These are phyloP conservation scores for Protodeltote pygarga DNA, from an alignment of 2,888 invertebrate genomes.

Conservation along the genomic window DNA sequence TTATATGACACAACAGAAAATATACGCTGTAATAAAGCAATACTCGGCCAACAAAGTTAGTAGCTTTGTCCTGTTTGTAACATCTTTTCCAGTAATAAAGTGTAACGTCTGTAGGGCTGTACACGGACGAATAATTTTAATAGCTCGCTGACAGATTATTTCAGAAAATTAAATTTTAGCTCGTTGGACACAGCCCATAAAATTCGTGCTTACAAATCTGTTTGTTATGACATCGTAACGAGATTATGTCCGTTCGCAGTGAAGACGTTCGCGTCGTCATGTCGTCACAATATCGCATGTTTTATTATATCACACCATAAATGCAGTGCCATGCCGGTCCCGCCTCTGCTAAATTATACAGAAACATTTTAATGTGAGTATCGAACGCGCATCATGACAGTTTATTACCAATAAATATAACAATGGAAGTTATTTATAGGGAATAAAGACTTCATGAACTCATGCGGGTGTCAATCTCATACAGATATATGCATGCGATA, in stretches of 20 bases:
- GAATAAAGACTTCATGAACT: conserved; percentile 67
- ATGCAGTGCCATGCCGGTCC: conserved; percentile 55
- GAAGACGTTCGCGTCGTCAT: conserved; percentile 81
- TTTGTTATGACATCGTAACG: conserved; percentile 87
- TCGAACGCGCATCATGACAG: conserved; percentile 66
- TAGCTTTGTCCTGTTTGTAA: conserved; percentile 46
- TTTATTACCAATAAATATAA: conserved; percentile 76
- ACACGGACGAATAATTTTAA: conserved; percentile 84
- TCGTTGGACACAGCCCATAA: conserved; percentile 86
- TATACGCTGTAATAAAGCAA: conserved; percentile 44
- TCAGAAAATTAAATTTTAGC: conserved; percentile 87
- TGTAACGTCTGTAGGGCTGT: conserved; percentile 63
- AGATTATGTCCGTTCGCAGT: conserved; percentile 84
- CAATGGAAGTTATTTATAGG: conserved; percentile 67
- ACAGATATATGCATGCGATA: conserved; percentile 50
- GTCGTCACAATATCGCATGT: conserved; percentile 77
- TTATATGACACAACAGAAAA: conserved; percentile 34
- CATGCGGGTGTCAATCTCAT: conserved; percentile 65
- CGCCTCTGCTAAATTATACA: conserved; percentile 71
- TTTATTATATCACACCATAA: conserved; percentile 83
- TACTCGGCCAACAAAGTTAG: conserved; percentile 45
- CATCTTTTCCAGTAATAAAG: conserved; percentile 64
- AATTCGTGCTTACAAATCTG: conserved; percentile 87
- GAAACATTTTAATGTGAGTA: conserved; percentile 72
- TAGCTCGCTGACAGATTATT: conserved; percentile 84